phyloP scores from a whole-genome alignment of 2,113 vertebrate species.

The Vulpes vulpes region DNA sequence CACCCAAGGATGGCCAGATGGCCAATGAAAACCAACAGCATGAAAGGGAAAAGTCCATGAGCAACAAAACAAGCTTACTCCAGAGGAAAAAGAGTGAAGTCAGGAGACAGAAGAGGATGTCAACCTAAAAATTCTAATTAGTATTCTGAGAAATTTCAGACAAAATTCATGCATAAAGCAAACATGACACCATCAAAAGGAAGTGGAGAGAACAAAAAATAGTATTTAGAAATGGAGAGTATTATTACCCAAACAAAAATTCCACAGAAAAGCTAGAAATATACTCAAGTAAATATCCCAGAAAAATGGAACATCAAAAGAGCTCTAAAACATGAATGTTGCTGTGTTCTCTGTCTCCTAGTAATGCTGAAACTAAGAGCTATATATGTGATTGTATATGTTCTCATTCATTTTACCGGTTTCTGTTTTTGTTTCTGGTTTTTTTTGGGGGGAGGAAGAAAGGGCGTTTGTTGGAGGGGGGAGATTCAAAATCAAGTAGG shows the following conservation, averaged over 20 bases:
- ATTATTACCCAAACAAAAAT: neutral
- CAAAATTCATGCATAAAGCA: neutral
- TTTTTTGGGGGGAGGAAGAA: neutral
- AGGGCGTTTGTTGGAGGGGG: neutral
- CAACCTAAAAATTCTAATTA: neutral
- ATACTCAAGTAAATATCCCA: neutral
- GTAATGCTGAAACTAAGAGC: neutral
- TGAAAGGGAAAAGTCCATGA: neutral
- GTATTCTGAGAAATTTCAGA: neutral
- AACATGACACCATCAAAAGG: neutral
- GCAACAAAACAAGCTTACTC: neutral
- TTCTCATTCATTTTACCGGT: neutral
- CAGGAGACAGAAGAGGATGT: neutral
- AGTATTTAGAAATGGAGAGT: neutral
- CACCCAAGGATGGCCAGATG: neutral
- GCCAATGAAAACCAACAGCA: neutral
- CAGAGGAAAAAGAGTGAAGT: neutral
- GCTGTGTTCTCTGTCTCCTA: neutral
- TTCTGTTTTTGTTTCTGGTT: neutral
- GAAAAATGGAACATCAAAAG: neutral
- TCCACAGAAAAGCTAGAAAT: conserved; percentile 27
- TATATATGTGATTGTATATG: neutral
- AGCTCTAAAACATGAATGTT: neutral
- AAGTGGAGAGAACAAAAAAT: neutral
- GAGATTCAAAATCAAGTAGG: neutral